Evolutionary conservation across 2,888 invertebrate species (phyloP), one percentile per base, ranked within the genome.

Genomic region (Muschampia plurimacula): DNA sequence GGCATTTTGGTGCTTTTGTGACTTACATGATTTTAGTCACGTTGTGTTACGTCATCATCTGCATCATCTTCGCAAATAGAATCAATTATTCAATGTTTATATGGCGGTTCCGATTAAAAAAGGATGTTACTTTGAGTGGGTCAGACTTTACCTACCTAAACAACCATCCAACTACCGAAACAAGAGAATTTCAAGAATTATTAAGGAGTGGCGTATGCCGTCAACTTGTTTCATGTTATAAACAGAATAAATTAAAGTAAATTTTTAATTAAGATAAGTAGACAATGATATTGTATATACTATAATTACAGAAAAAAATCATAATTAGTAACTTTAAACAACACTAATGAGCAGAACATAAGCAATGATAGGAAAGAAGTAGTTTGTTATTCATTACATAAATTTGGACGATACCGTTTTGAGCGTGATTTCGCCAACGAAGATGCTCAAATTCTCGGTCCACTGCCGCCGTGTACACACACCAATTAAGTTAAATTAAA

Each of bases 401-500:
- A 66, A 66, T 71, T 71, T 66, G 66, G 81, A 83, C 87, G 88
- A 86, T 89, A 90, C 87, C 85, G 89, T 89, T 89, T 86, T 81
- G 83, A 87, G 85, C 80, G 82, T 85, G 89, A 90, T 90, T 90
- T 90, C 88, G 88, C 90, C 86, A 90, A 88, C 90, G 87, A 89
- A 89, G 89, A 88, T 86, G 88, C 88, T 89, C 86, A 85, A 88
- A 91, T 91, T 91, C 89, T 91, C 91, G 92, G 92, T 93, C 90
- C 88, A 88, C 88, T 91, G 92, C 89, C 81, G 88, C 83, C 87
- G 88, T 87, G 91, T 90, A 89, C 86, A 90, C 89, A 91, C 89
- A 91, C 90, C 90, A 93, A 93, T 94, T 93, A 92, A 92, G 90
- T 86, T 90, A 88, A 92, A 93, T 91, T 91, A 92, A 92, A 92